Evolutionary conservation across 2,113 vertebrate genomes (phyloP).

Genomic region (Nibea albiflora): DNA sequence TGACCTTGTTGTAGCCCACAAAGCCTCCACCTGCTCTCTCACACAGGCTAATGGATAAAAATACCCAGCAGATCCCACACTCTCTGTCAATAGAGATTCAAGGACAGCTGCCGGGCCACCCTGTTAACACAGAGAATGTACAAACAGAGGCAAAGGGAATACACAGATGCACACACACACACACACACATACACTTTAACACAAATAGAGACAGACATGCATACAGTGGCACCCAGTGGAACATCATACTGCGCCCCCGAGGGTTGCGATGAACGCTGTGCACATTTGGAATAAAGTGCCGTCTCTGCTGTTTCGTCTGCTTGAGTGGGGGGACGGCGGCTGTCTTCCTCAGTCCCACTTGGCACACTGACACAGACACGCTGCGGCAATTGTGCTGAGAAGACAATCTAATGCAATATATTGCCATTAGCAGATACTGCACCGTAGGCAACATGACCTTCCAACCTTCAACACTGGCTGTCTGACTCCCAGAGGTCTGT

Average conservation of each 20-base stretch:
- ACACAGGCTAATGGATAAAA: conserved; percentile 80
- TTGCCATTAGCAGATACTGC: conserved; percentile 78
- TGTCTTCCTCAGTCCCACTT: conserved; percentile 59
- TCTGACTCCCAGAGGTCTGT: conserved; percentile 67
- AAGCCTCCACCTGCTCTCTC: conserved; percentile 82
- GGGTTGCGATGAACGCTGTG: conserved; percentile 49
- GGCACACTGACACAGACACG: conserved; percentile 72
- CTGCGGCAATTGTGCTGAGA: conserved; percentile 72
- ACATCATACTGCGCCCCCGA: conserved; percentile 40
- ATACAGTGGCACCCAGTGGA: conserved; percentile 23
- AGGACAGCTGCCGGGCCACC: conserved; percentile 75
- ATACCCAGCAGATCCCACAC: conserved; percentile 78
- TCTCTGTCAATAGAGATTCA: conserved; percentile 80
- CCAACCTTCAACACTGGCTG: conserved; percentile 67
- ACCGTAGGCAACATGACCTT: conserved; percentile 70
- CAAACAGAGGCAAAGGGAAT: conserved; percentile 68
- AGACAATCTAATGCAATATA: conserved; percentile 71
- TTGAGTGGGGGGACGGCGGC: neutral
- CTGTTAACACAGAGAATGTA: conserved; percentile 71
- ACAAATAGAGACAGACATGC: conserved; percentile 40
- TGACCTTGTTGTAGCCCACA: conserved; percentile 81
- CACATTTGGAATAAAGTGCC: conserved; percentile 71
- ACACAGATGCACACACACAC: conserved; percentile 33
- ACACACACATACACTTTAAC: conserved; percentile 35
- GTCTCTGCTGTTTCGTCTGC: conserved; percentile 70